Evolutionary conservation across 2,113 vertebrate species (phyloP).

Genomic region (Phylloscopus trochilus): DNA sequence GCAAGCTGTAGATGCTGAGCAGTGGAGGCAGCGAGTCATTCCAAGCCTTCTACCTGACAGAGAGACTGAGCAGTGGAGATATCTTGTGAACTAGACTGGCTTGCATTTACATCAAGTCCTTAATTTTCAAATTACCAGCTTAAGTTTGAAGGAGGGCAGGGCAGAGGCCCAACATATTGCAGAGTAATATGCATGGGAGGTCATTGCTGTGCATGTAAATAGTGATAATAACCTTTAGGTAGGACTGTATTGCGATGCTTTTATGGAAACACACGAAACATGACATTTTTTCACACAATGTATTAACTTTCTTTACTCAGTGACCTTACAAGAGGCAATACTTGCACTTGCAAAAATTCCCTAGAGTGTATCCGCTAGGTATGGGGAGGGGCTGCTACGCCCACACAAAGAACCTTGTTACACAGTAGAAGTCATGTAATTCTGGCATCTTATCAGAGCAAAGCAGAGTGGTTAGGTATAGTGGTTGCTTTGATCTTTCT

Average conservation of each 20-base stretch:
- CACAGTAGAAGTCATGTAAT: conserved; percentile 26
- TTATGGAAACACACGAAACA: not conserved
- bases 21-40: not conserved
- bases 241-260: not conserved
- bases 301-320: not conserved
- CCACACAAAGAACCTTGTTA: conserved; percentile 24
- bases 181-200: not conserved
- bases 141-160: not conserved
- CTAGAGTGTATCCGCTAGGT: conserved; percentile 50
- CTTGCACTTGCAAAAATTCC: conserved; percentile 22
- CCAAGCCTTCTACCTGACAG: not conserved
- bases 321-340: conserved; percentile 39
- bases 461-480: conserved; percentile 16
- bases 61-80: not conserved
- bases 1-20: not conserved
- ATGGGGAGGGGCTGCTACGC: conserved; percentile 44
- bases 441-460: conserved; percentile 58
- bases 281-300: not conserved
- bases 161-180: not conserved
- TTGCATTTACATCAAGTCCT: not conserved
- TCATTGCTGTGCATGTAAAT: not conserved
- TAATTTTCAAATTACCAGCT: not conserved
- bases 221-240: not conserved
- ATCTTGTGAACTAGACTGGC: not conserved
- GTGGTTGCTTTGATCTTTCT: conserved; percentile 52